Evolutionary conservation across 2,888 invertebrate genomes (phyloP).

Genomic region (Drosophila niveifrons): DNA sequence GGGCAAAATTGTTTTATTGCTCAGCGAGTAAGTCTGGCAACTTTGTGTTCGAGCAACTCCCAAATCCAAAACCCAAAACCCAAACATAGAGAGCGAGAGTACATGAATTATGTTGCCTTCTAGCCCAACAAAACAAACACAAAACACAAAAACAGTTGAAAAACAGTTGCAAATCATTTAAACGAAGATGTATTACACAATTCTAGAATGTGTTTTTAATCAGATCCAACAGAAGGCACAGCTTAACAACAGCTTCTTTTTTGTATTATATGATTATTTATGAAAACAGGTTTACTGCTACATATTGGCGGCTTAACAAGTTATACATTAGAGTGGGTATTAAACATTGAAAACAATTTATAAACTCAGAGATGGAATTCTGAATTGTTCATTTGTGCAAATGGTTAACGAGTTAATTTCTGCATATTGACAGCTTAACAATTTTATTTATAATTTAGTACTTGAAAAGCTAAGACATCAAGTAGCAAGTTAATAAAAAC

Average conservation of each 20-base stretch:
- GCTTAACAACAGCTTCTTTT: slow-evolving; percentile 6
- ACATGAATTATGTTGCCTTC: slow-evolving; percentile 15
- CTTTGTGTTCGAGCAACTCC: slow-evolving; percentile 19
- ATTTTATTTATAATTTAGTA: too few species aligned
- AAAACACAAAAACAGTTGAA: not conserved
- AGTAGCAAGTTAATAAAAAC: too few species aligned
- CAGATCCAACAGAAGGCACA: not conserved
- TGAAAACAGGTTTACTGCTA: too few species aligned
- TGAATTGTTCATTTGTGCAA: too few species aligned
- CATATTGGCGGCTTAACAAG: too few species aligned
- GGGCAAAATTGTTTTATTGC: slow-evolving; percentile 52
- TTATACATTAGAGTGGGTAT: too few species aligned
- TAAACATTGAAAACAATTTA: too few species aligned
- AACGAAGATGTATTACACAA: slow-evolving; percentile 22
- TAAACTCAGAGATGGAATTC: too few species aligned
- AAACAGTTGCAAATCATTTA: not conserved
- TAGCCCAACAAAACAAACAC: not conserved
- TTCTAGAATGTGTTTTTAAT: slow-evolving; percentile 19
- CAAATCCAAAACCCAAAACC: not conserved
- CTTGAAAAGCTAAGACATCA: too few species aligned
- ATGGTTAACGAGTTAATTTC: too few species aligned
- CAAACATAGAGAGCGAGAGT: not conserved
- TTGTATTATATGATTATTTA: too few species aligned
- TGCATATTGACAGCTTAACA: too few species aligned
- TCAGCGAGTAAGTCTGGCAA: slow-evolving; percentile 29